These are phyloP conservation scores for Regulus satrapa DNA, from an alignment of 2,113 vertebrate genomes.

Conservation along the genomic window DNA sequence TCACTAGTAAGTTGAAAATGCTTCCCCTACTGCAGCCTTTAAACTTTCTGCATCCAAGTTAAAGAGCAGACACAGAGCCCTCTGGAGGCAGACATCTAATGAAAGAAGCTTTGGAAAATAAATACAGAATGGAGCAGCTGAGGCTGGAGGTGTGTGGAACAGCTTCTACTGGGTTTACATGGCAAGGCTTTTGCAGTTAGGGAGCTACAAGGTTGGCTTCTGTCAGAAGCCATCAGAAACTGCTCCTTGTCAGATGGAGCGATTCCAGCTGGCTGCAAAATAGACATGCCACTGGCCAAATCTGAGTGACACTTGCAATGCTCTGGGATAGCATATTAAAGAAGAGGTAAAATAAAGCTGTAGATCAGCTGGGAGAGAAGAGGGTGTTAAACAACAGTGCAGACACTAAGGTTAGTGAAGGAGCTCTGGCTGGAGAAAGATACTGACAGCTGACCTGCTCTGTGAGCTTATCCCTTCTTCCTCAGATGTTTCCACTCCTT, in stretches of 20 bases:
- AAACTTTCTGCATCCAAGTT: background rate
- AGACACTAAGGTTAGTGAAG: background rate
- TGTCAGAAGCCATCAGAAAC: background rate
- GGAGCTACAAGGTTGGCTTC: background rate
- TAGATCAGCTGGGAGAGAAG: background rate
- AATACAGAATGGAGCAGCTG: background rate
- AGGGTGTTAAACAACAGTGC: background rate
- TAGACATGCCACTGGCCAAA: rapidly evolving
- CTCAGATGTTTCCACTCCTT: background rate
- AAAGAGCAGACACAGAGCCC: background rate
- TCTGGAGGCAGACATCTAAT: background rate
- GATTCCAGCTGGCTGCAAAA: background rate
- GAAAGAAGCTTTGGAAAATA: background rate
- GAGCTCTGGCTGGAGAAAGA: background rate
- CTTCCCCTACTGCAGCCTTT: background rate
- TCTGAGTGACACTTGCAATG: rapidly evolving
- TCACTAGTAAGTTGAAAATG: background rate
- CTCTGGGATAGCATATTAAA: background rate
- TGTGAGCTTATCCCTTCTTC: background rate
- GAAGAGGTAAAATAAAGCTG: background rate
- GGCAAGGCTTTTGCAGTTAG: background rate
- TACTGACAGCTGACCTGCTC: background rate
- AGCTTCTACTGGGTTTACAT: background rate
- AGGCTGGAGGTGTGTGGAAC: background rate
- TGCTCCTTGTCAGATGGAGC: background rate